These are phyloP conservation scores for Elysia chlorotica DNA, from an alignment of 1,140 invertebrate species.

Conservation along the genomic window DNA sequence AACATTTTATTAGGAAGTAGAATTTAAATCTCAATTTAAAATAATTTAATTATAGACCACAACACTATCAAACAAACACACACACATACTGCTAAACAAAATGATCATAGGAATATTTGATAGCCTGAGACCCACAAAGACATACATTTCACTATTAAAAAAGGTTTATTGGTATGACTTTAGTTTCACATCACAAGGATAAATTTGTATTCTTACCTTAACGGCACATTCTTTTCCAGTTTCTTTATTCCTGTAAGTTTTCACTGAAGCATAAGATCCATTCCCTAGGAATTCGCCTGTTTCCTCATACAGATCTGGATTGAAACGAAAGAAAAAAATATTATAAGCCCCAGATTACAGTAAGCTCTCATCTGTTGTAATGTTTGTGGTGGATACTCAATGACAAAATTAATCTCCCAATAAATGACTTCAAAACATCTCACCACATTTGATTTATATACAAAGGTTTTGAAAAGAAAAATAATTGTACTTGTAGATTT, in stretches of 20 bases:
- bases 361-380: not conserved
- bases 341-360: not conserved
- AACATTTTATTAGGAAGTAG: not conserved
- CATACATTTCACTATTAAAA: not conserved
- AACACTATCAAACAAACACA: not conserved
- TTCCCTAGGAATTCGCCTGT: conserved; percentile 94
- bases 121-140: not conserved
- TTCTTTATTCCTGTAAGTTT: conserved; percentile 88
- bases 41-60: not conserved
- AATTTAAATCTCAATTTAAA: not conserved
- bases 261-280: conserved; percentile 95
- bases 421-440: not conserved
- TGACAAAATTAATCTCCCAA: not conserved
- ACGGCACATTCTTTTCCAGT: conserved; percentile 94
- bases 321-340: conserved; percentile 38
- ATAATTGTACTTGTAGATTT: not conserved
- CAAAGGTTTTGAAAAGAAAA: conserved; percentile 7
- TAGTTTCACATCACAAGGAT: conserved; percentile 1
- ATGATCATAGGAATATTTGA: not conserved
- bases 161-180: not conserved
- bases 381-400: not conserved
- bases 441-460: not conserved
- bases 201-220: conserved; percentile 75
- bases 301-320: conserved; percentile 89
- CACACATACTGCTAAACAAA: not conserved